phyloP scores from a whole-genome alignment of 2,113 vertebrate species.

The Stegastes partitus region DNA sequence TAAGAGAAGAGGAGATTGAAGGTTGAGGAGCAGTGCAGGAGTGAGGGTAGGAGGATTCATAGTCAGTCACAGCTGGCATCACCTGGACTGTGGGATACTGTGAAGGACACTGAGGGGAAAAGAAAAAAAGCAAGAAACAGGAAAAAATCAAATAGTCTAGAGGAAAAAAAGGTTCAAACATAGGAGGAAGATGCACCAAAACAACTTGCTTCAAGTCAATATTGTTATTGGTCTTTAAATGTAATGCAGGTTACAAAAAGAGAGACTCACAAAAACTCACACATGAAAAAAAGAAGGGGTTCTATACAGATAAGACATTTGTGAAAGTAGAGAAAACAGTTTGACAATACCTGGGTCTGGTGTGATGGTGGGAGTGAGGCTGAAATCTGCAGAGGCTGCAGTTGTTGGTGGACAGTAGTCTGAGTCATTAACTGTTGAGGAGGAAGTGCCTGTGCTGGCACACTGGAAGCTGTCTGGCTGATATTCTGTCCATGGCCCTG shows the following conservation, averaged over 20 bases:
- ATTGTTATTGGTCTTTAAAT: not conserved
- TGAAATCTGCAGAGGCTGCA: slow-evolving; percentile 87
- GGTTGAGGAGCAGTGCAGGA: slow-evolving; percentile 62
- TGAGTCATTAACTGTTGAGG: slow-evolving; percentile 56
- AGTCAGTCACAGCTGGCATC: slow-evolving; percentile 74
- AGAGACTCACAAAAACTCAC: not conserved
- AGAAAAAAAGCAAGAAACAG: slow-evolving; percentile 52
- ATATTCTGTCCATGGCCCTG: slow-evolving; percentile 78
- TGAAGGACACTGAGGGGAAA: slow-evolving; percentile 69
- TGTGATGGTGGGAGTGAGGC: slow-evolving; percentile 75
- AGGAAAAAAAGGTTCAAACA: slow-evolving; percentile 30
- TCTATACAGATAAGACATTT: not conserved
- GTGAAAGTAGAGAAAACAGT: not conserved
- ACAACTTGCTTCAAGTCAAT: not conserved
- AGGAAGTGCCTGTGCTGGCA: slow-evolving; percentile 51
- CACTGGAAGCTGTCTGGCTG: slow-evolving; percentile 77
- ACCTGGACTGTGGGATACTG: slow-evolving; percentile 79
- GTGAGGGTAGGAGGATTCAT: slow-evolving; percentile 66
- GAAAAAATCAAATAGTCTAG: slow-evolving; percentile 55
- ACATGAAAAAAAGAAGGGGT: not conserved
- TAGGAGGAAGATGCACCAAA: slow-evolving; percentile 19
- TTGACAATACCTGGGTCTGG: slow-evolving; percentile 85
- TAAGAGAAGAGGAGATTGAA: slow-evolving; percentile 66
- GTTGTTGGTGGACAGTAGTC: slow-evolving; percentile 57
- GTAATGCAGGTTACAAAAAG: not conserved